These are phyloP conservation scores for Acanthis flammea DNA, from an alignment of 2,797 vertebrate species.

Conservation along the genomic window DNA sequence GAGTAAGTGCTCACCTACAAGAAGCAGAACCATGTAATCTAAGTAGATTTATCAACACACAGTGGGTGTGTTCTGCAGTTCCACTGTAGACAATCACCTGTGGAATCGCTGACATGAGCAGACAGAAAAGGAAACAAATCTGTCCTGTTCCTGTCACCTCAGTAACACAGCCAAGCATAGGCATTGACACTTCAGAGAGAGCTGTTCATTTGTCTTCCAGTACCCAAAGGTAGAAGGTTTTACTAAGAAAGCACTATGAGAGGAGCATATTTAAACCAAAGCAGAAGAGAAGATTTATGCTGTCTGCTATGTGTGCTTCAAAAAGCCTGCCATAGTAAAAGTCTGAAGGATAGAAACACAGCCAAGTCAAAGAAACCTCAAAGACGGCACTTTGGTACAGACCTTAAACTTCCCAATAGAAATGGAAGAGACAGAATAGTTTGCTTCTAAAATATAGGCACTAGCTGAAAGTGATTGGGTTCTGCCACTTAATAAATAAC, in stretches of 20 bases:
- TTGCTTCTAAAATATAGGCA: background rate
- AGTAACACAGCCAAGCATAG: background rate
- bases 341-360: background rate
- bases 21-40: fast-evolving
- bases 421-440: background rate
- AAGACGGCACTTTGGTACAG: background rate
- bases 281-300: background rate
- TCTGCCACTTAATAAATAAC: background rate
- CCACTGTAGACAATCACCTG: background rate
- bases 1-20: background rate
- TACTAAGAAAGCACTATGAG: background rate
- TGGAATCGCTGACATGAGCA: background rate
- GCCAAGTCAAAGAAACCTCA: background rate
- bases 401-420: background rate
- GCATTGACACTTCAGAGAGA: background rate
- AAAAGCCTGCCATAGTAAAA: background rate
- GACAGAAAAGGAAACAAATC: background rate
- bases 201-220: background rate
- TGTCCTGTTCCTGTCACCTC: background rate
- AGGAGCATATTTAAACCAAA: background rate
- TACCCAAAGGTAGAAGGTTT: background rate
- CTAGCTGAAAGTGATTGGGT: background rate
- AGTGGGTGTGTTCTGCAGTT: background rate
- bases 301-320: background rate
- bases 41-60: background rate